Evolutionary conservation across 2,888 invertebrate genomes (phyloP), one percentile per base, ranked within the genome.

Genomic region (Melinaea menophilus): DNA sequence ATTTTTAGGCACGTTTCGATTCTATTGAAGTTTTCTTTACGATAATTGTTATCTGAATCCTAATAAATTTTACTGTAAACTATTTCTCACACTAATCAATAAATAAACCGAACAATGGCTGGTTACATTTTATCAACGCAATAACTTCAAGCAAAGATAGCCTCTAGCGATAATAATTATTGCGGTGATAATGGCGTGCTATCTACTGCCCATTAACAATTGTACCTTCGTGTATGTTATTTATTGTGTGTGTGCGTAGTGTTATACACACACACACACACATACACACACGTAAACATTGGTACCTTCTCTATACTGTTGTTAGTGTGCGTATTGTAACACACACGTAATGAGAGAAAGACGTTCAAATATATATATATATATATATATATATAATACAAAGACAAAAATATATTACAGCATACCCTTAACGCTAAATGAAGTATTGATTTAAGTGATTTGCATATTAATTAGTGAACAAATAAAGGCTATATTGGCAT

Each of bases 141-240:
- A 57, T 69, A 64, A 62, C 56, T 61, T 62, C 48, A 64, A 46
- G 47, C 56, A 51, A 69, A 59, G 63, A 64, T 68, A 45, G 56
- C 22, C 65, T 63, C 58, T 65, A 64, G 64, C 47, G 51, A 56
- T 66, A 61, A 69, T 66, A 63, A 55, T 56, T 54, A 64, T 72
- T 66, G 58, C 58, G 65, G 58, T 60, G 65, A 65, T 69, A 67
- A 69, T 71, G 55, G 69, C 54, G 31, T 60, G 61, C 63, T 69
- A 67, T 68, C 64, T 60, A 68, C 67, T 61, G 65, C 64, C 63
- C 67, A 69, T 67, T 64, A 69, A 64, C 68, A 69, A 68, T 71
- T 64, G 61, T 66, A 59, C 58, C 61, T 73, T 69, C 69, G 70
- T 71, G 67, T 69, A 64, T 55, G 64, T 64, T 67, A 71, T 70